Conservation (phyloP, 1,140 invertebrate genomes). For the Drosophila pseudoananassae region DNA sequence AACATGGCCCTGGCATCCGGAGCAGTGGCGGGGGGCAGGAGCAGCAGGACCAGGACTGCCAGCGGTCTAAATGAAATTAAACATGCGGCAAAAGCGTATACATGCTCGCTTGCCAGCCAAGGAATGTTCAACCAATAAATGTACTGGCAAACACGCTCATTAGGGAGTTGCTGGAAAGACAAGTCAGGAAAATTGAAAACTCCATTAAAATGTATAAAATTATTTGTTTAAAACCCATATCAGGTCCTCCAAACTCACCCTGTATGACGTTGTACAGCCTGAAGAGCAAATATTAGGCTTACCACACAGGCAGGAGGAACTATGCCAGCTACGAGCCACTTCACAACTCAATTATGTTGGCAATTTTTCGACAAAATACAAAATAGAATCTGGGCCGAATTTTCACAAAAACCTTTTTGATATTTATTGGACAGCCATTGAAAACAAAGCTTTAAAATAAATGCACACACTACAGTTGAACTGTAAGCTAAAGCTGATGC, state of each 20-base stretch:
- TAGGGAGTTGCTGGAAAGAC: neutral
- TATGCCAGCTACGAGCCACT: neutral
- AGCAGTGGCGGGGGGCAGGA: neutral
- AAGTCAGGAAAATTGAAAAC: neutral
- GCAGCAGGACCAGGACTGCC: neutral
- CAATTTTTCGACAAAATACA: too few relatives aligned
- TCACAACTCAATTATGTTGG: neutral
- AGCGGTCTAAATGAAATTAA: neutral
- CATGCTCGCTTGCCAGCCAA: neutral
- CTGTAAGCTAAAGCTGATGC: slow-evolving; percentile 43
- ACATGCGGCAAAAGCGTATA: neutral
- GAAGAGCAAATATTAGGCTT: too few relatives aligned
- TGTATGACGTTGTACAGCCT: too few relatives aligned
- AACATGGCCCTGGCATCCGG: slow-evolving; percentile 15
- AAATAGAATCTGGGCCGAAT: neutral
- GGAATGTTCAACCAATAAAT: neutral
- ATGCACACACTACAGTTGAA: slow-evolving; percentile 58
- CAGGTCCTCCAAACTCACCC: neutral
- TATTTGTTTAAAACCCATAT: neutral
- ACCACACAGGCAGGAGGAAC: too few relatives aligned
- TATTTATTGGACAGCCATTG: slow-evolving; percentile 59
- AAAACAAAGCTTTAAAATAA: slow-evolving; percentile 55
- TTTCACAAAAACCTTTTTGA: slow-evolving; percentile 46
- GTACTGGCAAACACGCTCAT: neutral
- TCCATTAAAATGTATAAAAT: neutral